Evolutionary conservation across 2,797 vertebrate species (phyloP), one percentile per base, ranked within the genome.

Genomic region (Euphonia xanthogaster): DNA sequence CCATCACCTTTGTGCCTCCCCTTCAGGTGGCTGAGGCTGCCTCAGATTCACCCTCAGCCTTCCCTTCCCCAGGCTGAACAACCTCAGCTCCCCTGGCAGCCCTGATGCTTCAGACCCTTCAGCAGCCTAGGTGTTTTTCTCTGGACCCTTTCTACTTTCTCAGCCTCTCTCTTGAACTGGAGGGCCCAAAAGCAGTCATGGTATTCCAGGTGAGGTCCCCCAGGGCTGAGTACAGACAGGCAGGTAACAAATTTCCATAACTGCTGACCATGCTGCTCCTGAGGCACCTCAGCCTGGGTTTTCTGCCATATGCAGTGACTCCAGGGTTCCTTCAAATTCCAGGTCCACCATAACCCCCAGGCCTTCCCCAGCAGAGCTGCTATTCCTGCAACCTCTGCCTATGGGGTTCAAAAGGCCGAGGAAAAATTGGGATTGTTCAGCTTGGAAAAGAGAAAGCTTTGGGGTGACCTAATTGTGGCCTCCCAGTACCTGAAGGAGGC

Each of bases 161-260:
- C 22, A 60, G 33, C 8, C 24, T 57, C 11, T 16, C 13, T 47
- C 50, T 50, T 31, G 70, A 63, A 35, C 33, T 25, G 33, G 14
- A 48, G 57, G 25, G 22, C 14, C 9, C 47, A 9, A 37, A 68
- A 71, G 8, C 8, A 8, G 18, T 14, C 22, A 14, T 23, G 39
- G 47, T 18, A 31, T 78, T 85, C 39, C 81, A 74, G 24, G 11
- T 45, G 39, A 42, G 35, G 37, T 17, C 62, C 17, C 42, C 11
- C 42, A 57, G 37, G 1, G 1, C n/a, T 0, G 0, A 40, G 8
- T 31, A 58, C 33, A 35, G 27, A 50, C 42, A 39, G 47, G 40
- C 2, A 12, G 57, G 17, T 51, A 39, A 65, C 3, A 25, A 7
- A 30, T 66, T 51, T 51, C 48, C 3, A 0, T 47, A 58, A 30